Base-by-base conservation (phyloP, 2,113 vertebrate genomes). In the Aphyosemion australe region DNA sequence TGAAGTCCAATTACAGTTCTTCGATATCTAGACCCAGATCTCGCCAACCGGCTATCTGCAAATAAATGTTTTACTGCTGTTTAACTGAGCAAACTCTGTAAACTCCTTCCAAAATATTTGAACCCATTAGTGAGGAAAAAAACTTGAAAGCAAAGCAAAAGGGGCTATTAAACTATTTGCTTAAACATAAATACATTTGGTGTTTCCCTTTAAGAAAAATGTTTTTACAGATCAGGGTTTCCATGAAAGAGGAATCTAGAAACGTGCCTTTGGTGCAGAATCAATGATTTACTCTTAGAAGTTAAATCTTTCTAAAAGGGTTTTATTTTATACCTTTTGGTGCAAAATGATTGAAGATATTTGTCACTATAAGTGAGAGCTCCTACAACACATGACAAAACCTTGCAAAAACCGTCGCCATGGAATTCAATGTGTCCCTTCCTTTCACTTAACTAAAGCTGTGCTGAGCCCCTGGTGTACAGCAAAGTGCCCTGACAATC, bases 401-500 rank as follows among this genome's bases (percentile, higher is more conserved):
- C 1, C 61, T 32, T 19, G 31, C 26, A 57, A 51, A n/a, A 72
- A 66, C 18, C 39, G 67, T 67, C 64, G 82, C 56, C 69, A 61
- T 65, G 64, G 69, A 66, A 82, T 74, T 79, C 72, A 81, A 63
- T 74, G 77, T 85, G 87, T 80, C 75, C 83, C 83, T 79, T 77
- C 85, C 86, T 80, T 86, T 87, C 90, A 77, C 89, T 90, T 92
- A 90, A 92, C 82, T 91, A 93, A 94, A 90, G 92, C 93, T 93
- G 91, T 86, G 86, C 90, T 92, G 88, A 92, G 93, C 94, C 84
- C 92, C 91, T 87, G 92, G 92, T 90, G 92, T 91, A 93, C 88
- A 92, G 84, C 82, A 92, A 92, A 87, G 88, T 92, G 88, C 88
- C 92, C 89, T 89, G 92, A 93, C 93, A 95, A 94, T 94, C 93